These are phyloP conservation scores for Todiramphus saurophagus DNA, from an alignment of 2,113 vertebrate genomes.

Conservation along the genomic window DNA sequence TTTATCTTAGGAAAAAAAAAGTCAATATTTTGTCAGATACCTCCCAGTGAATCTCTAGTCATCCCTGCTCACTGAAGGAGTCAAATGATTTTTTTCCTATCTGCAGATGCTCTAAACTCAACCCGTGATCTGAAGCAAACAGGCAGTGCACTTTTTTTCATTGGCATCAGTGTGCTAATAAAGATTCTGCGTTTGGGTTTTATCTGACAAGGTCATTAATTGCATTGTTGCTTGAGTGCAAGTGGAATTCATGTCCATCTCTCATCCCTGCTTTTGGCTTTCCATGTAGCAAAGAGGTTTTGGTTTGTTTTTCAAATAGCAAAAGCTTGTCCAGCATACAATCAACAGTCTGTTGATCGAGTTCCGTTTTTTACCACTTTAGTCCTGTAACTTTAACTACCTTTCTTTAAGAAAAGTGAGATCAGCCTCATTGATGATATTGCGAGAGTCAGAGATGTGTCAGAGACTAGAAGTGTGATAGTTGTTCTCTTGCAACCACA, in stretches of 20 bases:
- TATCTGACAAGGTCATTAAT: slow-evolving; percentile 9
- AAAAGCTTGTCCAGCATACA: not conserved
- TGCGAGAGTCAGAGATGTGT: not conserved
- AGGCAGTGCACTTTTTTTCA: not conserved
- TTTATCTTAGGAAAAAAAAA: not conserved
- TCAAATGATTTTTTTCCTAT: not conserved
- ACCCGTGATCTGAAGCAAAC: not conserved
- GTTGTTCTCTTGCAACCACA: slow-evolving; percentile 30
- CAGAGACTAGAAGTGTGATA: slow-evolving; percentile 10
- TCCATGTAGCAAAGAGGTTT: not conserved
- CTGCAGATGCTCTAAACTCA: not conserved
- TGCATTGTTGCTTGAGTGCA: not conserved
- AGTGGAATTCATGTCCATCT: not conserved
- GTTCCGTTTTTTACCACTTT: not conserved
- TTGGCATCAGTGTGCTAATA: not conserved
- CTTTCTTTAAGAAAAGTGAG: not conserved
- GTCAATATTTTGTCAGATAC: not conserved
- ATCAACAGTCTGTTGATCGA: not conserved
- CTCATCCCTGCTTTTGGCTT: not conserved
- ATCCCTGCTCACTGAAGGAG: not conserved
- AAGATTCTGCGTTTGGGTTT: not conserved
- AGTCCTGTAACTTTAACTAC: not conserved
- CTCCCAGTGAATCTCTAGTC: not conserved
- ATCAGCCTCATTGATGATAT: not conserved
- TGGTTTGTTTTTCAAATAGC: not conserved